These are phyloP conservation scores for Teleopsis dalmanni DNA, from an alignment of 1,140 invertebrate species.

Conservation along the genomic window DNA sequence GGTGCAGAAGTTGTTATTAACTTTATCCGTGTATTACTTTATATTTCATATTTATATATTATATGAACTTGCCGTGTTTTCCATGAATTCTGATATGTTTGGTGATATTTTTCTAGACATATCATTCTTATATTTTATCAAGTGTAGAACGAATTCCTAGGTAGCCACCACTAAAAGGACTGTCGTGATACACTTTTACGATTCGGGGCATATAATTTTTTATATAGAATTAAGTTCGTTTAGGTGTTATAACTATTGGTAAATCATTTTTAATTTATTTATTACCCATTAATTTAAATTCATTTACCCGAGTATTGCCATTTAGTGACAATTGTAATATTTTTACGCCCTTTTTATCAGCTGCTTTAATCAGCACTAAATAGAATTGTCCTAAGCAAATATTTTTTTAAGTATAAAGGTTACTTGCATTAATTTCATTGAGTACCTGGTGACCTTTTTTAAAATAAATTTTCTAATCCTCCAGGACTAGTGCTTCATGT, in stretches of 20 bases:
- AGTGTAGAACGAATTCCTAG: background rate
- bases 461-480: background rate
- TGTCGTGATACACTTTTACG: background rate
- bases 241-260: constrained; percentile 1
- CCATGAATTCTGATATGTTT: background rate
- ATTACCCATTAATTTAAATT: constrained; percentile 4
- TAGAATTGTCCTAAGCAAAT: background rate
- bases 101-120: constrained; percentile 9
- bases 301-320: background rate
- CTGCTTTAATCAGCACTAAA: background rate
- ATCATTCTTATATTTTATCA: background rate
- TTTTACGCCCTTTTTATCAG: background rate
- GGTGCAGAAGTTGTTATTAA: constrained; percentile 3
- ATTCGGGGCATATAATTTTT: background rate
- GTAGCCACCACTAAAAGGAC: background rate
- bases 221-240: background rate
- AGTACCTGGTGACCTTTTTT: background rate
- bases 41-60: background rate
- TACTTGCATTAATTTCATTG: background rate
- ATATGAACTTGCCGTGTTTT: constrained; percentile 5
- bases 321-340: background rate
- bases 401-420: background rate
- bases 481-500: background rate
- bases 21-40: constrained; percentile 1
- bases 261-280: constrained; percentile 4